Percentiles rank a stretch among this genome's conserved stretches.
These are phyloP conservation scores for Neuroterus valhalla DNA, from an alignment of 1,140 invertebrate genomes.

Conservation along the genomic window DNA sequence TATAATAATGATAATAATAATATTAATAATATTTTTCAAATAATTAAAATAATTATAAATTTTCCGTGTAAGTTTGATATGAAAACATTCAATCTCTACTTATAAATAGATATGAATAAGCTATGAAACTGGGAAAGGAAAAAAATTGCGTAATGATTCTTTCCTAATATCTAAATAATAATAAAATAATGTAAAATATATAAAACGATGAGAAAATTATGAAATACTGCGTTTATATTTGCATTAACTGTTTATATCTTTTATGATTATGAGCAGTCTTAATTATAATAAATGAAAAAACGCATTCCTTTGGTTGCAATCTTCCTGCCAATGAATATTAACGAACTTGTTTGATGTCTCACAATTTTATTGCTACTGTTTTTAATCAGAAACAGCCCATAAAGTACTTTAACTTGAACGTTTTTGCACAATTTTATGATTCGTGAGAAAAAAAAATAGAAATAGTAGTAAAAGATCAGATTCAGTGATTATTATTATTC, in stretches of 20 bases:
- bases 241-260: not conserved
- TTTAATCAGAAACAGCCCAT: constrained; percentile 29
- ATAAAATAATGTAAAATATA: too few relatives aligned
- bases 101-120: not conserved
- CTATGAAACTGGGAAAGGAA: not conserved
- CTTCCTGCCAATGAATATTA: constrained; percentile 29
- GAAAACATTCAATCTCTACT: not conserved
- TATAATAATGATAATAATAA: too few relatives aligned
- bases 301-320: constrained; percentile 23
- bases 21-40: too few relatives aligned
- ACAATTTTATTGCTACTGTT: constrained; percentile 29
- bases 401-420: constrained; percentile 8
- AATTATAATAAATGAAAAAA: constrained; percentile 23
- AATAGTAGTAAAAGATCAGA: not conserved
- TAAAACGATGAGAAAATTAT: too few relatives aligned
- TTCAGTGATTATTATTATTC: not conserved
- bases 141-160: constrained; percentile 20
- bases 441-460: not conserved
- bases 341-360: constrained; percentile 29
- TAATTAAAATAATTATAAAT: too few relatives aligned
- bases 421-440: constrained; percentile 13
- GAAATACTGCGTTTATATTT: constrained; percentile 3
- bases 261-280: constrained; percentile 19
- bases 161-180: constrained; percentile 27
- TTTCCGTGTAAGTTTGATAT: too few relatives aligned